Percentiles rank a stretch among this genome's conserved stretches.
Conservation (phyloP, 2,797 vertebrate genomes). For the Meda fulgida region DNA sequence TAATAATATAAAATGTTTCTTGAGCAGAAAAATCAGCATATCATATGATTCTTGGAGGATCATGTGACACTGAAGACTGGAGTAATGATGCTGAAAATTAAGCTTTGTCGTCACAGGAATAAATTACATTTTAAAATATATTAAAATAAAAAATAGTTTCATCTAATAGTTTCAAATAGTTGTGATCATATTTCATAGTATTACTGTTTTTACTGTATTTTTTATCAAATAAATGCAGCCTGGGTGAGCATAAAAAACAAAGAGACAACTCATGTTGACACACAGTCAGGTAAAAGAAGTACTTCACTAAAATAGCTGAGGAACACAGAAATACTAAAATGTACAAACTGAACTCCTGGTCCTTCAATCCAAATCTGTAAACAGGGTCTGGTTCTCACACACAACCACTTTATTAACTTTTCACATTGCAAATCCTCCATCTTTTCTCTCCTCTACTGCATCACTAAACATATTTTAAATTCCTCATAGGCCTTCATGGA, state of each 20-base stretch:
- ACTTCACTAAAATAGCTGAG: background rate
- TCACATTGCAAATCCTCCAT: background rate
- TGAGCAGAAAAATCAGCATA: no score
- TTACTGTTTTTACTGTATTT: no score
- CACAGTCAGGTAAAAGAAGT: background rate
- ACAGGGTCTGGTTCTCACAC: background rate
- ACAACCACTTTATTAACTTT: background rate
- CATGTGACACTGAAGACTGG: no score
- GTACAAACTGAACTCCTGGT: background rate
- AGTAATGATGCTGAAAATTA: no score
- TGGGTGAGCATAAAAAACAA: background rate
- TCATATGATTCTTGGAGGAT: no score
- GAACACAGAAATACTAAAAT: background rate
- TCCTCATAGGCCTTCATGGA: background rate
- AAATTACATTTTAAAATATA: no score
- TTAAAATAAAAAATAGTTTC: no score
- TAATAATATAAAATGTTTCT: no score
- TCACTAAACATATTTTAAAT: conserved; percentile 6
- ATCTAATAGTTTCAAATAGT: no score
- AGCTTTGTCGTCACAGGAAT: no score
- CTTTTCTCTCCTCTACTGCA: background rate
- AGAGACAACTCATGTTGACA: background rate
- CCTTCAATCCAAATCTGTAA: background rate
- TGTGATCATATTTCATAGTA: no score
- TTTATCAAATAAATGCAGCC: background rate